phyloP scores from a whole-genome alignment of 1,140 invertebrate species.

The Papilio polyxenes region DNA sequence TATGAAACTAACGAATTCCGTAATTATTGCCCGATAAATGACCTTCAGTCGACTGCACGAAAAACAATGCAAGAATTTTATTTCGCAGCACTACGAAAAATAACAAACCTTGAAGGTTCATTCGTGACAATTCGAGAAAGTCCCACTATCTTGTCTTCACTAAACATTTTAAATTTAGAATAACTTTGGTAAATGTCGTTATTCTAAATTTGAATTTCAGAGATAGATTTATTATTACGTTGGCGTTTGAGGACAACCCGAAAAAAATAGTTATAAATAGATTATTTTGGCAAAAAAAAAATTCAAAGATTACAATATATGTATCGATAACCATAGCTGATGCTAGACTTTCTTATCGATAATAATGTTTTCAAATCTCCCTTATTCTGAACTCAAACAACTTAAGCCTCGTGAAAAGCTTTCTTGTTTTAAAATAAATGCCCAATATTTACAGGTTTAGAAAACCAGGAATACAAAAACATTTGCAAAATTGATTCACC shows the following conservation, averaged over 20 bases:
- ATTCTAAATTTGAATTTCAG: neutral
- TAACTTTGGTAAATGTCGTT: neutral
- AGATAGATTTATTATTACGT: neutral
- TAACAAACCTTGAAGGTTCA: neutral
- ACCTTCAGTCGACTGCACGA: neutral
- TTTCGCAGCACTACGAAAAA: neutral
- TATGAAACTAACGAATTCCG: constrained; percentile 31
- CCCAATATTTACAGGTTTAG: too few relatives aligned
- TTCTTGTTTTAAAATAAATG: too few relatives aligned
- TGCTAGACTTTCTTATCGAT: too few relatives aligned
- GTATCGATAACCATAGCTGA: neutral
- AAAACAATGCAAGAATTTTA: neutral
- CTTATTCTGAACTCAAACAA: too few relatives aligned
- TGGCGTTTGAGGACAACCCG: neutral
- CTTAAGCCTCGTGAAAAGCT: too few relatives aligned
- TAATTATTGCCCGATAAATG: constrained; percentile 23
- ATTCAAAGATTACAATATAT: neutral
- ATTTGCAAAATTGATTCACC: too few relatives aligned
- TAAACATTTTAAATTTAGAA: neutral
- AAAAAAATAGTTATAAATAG: neutral
- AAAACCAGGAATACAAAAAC: too few relatives aligned
- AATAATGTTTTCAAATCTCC: too few relatives aligned
- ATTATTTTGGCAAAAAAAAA: neutral
- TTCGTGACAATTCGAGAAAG: neutral
- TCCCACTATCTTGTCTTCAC: neutral